These are phyloP conservation scores for Sebastes minor DNA, from an alignment of 2,797 vertebrate genomes.

Conservation along the genomic window DNA sequence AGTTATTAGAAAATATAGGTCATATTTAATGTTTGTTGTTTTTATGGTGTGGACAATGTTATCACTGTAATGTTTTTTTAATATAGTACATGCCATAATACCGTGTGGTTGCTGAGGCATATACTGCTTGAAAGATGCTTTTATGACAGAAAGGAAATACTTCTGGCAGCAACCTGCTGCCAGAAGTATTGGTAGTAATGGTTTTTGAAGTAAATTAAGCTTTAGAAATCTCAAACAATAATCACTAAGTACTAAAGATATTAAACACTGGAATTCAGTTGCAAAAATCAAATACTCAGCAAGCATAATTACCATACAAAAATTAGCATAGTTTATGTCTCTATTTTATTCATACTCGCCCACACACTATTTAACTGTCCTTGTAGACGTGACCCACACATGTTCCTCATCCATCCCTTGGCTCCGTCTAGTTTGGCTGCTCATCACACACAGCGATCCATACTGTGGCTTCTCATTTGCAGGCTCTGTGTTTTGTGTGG, in stretches of 20 bases:
- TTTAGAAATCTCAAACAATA: background rate
- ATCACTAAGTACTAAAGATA: background rate
- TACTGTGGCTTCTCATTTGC: conserved; percentile 64
- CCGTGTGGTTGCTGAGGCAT: background rate
- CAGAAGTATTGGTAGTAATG: too few species aligned
- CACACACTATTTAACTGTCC: conserved; percentile 7
- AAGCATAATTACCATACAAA: background rate
- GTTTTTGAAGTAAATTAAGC: too few species aligned
- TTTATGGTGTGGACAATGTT: background rate
- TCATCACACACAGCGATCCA: conserved; percentile 48
- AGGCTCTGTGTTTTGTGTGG: conserved; percentile 63
- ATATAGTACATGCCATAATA: background rate
- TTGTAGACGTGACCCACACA: conserved; percentile 42
- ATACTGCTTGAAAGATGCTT: background rate
- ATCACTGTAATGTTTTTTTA: background rate
- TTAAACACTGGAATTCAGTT: background rate
- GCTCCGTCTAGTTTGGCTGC: conserved; percentile 44
- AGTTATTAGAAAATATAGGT: background rate
- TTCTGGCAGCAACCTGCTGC: too few species aligned
- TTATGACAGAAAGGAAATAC: background rate
- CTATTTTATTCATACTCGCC: background rate
- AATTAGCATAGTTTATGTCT: background rate
- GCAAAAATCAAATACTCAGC: background rate
- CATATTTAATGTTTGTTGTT: background rate
- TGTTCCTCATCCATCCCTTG: conserved; percentile 44